These are phyloP conservation scores for Chelonia mydas DNA, from an alignment of 2,797 vertebrate genomes.

Conservation along the genomic window DNA sequence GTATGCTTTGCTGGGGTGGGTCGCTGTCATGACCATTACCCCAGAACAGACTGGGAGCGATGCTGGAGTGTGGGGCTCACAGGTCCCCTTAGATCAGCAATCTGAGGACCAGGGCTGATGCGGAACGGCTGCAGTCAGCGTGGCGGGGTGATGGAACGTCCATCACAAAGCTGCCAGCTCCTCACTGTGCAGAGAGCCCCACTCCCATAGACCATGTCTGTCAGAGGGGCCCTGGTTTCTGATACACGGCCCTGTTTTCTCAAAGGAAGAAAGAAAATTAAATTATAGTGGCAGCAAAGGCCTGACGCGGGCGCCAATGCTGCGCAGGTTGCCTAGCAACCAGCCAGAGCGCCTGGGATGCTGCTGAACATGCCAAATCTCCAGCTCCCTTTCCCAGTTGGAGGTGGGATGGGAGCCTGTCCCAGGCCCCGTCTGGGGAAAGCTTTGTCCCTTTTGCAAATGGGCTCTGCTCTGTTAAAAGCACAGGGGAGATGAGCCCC, in stretches of 20 bases:
- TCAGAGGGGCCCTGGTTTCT: not conserved
- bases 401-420: not conserved
- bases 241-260: not conserved
- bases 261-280: not conserved
- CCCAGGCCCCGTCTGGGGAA: not conserved
- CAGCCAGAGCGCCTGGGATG: not conserved
- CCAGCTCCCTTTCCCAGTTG: not conserved
- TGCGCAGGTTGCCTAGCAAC: not conserved
- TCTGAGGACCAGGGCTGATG: not conserved
- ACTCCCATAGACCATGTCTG: not conserved
- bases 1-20: not conserved
- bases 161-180: not conserved
- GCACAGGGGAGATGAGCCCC: not conserved
- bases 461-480: not conserved
- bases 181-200: not conserved
- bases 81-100: not conserved
- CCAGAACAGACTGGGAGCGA: not conserved
- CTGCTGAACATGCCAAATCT: not conserved
- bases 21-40: not conserved
- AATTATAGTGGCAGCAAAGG: not conserved
- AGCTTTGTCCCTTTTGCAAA: not conserved
- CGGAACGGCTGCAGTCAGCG: not conserved
- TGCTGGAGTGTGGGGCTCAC: not conserved
- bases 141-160: not conserved
- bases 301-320: not conserved